Percentiles rank a stretch among this genome's conserved stretches.
Evolutionary conservation across 1,140 invertebrate genomes (phyloP).

Genomic region (Andrena cerasifolii): DNA sequence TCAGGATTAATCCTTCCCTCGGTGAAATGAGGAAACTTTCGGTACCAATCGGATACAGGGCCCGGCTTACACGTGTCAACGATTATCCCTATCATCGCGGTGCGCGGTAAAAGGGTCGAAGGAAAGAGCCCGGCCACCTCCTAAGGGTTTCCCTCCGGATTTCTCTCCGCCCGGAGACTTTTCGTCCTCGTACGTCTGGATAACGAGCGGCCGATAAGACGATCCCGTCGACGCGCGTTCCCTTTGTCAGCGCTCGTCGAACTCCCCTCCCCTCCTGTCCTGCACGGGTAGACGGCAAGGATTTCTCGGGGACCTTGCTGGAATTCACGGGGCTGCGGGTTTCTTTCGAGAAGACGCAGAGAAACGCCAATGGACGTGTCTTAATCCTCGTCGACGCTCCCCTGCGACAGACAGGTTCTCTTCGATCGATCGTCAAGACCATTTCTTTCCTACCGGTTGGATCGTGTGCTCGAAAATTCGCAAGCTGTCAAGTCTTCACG

Average conservation of each 20-base stretch:
- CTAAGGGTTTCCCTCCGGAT: slow-evolving; percentile 12
- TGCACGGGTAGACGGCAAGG: background rate
- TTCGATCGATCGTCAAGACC: slow-evolving; percentile 24
- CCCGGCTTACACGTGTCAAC: slow-evolving; percentile 29
- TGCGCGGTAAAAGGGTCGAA: background rate
- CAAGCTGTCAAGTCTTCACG: background rate
- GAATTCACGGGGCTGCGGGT: slow-evolving; percentile 43
- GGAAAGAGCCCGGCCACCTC: background rate
- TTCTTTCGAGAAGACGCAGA: slow-evolving; percentile 4
- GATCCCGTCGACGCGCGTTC: slow-evolving; percentile 18
- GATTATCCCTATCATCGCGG: slow-evolving; percentile 23
- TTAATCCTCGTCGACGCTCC: slow-evolving; percentile 35
- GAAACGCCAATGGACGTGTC: slow-evolving; percentile 25
- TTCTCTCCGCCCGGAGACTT: slow-evolving; percentile 11
- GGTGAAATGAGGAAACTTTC: background rate
- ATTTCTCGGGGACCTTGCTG: slow-evolving; percentile 43
- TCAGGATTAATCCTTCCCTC: background rate
- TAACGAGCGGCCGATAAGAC: slow-evolving; percentile 50
- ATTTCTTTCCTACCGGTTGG: slow-evolving; percentile 11
- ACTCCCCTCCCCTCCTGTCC: slow-evolving; percentile 3
- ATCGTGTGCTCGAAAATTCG: slow-evolving; percentile 2
- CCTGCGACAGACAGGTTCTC: slow-evolving; percentile 11
- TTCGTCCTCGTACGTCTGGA: slow-evolving; percentile 24
- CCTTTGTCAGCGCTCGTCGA: slow-evolving; percentile 39
- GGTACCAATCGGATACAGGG: background rate